A percentile compares a stretch with the other conserved stretches of the same genome.
Conservation (phyloP, 2,113 vertebrate species). For the Aplodontia rufa region DNA sequence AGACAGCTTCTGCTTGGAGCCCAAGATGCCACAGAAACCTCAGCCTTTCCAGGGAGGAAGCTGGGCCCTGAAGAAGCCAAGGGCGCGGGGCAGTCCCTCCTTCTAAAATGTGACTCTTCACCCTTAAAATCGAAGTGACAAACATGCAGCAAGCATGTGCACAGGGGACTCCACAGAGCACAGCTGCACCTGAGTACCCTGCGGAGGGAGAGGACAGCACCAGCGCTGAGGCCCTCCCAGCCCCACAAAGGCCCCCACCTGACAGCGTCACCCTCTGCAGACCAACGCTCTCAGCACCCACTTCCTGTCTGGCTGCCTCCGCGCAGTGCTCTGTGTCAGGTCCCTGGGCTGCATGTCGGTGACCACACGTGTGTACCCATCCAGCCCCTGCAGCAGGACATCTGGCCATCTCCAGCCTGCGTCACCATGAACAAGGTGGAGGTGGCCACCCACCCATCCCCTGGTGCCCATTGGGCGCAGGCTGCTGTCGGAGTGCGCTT, state of each 20-base stretch:
- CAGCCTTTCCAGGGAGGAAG: neutral
- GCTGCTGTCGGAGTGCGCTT: accelerated
- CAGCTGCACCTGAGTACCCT: too few species aligned
- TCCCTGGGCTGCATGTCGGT: accelerated
- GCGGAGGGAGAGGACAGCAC: too few species aligned
- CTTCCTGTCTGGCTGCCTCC: accelerated
- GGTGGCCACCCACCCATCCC: too few species aligned
- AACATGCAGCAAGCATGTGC: neutral
- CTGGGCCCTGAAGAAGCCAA: neutral
- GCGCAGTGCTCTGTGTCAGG: accelerated
- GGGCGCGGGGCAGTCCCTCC: neutral
- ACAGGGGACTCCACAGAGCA: too few species aligned
- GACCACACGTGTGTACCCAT: accelerated
- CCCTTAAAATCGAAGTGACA: neutral
- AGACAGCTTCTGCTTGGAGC: too few species aligned
- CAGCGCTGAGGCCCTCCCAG: too few species aligned
- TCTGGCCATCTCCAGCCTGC: neutral
- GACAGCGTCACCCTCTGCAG: too few species aligned
- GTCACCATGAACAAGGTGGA: accelerated
- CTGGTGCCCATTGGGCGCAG: too few species aligned
- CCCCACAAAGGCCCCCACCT: too few species aligned
- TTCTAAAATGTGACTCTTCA: too few species aligned
- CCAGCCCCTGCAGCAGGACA: accelerated
- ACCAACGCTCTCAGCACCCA: accelerated
- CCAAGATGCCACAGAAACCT: neutral